These are phyloP conservation scores for Pseudomyrmex gracilis DNA, from an alignment of 1,140 invertebrate species.

Conservation along the genomic window DNA sequence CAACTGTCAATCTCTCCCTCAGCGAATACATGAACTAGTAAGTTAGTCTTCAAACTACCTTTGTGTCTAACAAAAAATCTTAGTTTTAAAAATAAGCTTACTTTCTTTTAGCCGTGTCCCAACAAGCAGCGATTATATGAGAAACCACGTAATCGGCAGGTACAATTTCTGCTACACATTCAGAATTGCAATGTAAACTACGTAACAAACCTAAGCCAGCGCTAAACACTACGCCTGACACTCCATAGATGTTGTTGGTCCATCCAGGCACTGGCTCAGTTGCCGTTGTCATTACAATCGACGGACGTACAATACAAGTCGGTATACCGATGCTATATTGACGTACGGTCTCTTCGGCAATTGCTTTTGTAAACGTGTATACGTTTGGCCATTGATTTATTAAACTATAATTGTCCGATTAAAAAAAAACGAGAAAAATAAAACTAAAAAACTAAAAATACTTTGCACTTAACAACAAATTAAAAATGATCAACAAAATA, in stretches of 20 bases:
- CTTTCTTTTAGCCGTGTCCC: slow-evolving; percentile 87
- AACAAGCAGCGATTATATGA: slow-evolving; percentile 91
- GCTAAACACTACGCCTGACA: slow-evolving; percentile 88
- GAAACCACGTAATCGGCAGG: slow-evolving; percentile 96
- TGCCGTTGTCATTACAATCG: slow-evolving; percentile 91
- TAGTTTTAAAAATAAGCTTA: slow-evolving; percentile 51
- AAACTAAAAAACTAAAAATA: not conserved
- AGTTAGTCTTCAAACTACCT: no score
- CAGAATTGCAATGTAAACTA: slow-evolving; percentile 88
- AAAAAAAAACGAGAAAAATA: not conserved
- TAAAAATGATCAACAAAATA: no score
- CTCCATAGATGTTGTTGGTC: slow-evolving; percentile 95
- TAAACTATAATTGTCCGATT: slow-evolving; percentile 83
- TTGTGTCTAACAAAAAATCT: not conserved
- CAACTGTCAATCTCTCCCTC: no score
- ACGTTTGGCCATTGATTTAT: slow-evolving; percentile 93
- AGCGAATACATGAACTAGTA: no score
- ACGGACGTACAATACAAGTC: slow-evolving; percentile 89
- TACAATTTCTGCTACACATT: slow-evolving; percentile 92
- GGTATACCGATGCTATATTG: slow-evolving; percentile 90
- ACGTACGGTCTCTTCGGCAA: slow-evolving; percentile 91
- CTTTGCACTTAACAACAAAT: not conserved
- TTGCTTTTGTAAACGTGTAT: slow-evolving; percentile 93
- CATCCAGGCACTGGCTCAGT: slow-evolving; percentile 91
- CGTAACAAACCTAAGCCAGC: slow-evolving; percentile 91